These are phyloP conservation scores for Pomacea maculata DNA, from an alignment of 1,140 invertebrate genomes.

Conservation along the genomic window DNA sequence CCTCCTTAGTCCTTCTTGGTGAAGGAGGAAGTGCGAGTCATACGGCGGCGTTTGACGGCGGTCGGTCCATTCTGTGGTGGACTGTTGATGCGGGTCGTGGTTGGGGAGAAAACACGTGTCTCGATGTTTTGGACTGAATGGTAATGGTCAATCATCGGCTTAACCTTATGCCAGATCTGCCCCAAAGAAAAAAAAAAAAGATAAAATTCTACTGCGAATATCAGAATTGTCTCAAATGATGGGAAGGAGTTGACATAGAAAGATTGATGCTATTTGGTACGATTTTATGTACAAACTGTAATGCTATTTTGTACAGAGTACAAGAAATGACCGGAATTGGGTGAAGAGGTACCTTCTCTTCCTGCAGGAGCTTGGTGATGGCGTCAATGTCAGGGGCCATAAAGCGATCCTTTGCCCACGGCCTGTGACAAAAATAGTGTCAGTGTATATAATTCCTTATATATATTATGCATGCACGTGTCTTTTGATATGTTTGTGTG, in stretches of 20 bases:
- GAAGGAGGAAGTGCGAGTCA: slow-evolving; percentile 23
- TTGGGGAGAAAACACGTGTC: slow-evolving; percentile 60
- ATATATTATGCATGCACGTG: too few species aligned
- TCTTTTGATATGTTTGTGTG: too few species aligned
- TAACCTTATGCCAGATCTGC: slow-evolving; percentile 56
- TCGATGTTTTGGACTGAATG: slow-evolving; percentile 52
- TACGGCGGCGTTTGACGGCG: slow-evolving; percentile 22
- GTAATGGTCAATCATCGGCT: slow-evolving; percentile 62
- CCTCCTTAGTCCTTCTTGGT: slow-evolving; percentile 20
- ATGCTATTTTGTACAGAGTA: background rate
- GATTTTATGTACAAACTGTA: too few species aligned
- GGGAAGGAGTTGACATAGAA: too few species aligned
- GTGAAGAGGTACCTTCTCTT: slow-evolving; percentile 67
- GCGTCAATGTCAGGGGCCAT: slow-evolving; percentile 77
- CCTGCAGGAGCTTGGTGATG: slow-evolving; percentile 70
- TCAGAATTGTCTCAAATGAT: background rate
- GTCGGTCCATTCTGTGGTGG: slow-evolving; percentile 1
- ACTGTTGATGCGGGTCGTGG: slow-evolving; percentile 31
- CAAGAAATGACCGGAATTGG: background rate
- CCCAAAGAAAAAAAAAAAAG: slow-evolving; percentile 20
- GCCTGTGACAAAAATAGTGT: slow-evolving; percentile 56
- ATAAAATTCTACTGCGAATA: background rate
- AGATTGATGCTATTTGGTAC: too few species aligned
- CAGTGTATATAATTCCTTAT: too few species aligned
- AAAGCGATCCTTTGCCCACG: slow-evolving; percentile 75